Percentiles rank a stretch among this genome's conserved stretches.
These are phyloP conservation scores for Arctocebus calabarensis DNA, from an alignment of 2,797 vertebrate species.

Conservation along the genomic window DNA sequence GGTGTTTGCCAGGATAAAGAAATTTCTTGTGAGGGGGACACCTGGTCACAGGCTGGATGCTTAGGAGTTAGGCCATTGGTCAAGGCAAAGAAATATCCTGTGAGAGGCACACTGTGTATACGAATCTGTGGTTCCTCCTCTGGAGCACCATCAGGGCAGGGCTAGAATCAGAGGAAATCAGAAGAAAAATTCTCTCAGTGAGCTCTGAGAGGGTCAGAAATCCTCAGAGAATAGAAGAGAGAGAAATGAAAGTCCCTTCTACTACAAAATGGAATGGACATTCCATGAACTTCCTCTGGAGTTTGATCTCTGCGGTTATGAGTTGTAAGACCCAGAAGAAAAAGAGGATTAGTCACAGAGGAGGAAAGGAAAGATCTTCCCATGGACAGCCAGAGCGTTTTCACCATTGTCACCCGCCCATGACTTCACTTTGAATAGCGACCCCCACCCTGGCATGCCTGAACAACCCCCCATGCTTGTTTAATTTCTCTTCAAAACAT, in stretches of 20 bases:
- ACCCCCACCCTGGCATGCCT: not conserved
- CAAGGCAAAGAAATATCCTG: not conserved
- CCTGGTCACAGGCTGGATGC: not conserved
- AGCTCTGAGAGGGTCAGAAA: not conserved
- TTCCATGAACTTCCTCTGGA: no score
- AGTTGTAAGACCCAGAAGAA: not conserved
- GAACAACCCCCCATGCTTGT: not conserved
- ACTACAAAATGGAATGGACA: not conserved
- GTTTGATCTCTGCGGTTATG: not conserved
- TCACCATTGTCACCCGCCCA: not conserved
- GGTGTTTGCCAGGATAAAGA: not conserved
- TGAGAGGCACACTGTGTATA: not conserved
- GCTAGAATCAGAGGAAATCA: not conserved
- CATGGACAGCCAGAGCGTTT: not conserved
- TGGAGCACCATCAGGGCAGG: accelerated
- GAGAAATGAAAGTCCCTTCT: not conserved
- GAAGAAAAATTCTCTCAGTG: not conserved
- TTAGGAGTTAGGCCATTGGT: not conserved
- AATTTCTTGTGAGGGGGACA: not conserved
- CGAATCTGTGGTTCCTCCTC: no score
- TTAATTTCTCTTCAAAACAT: not conserved
- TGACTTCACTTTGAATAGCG: not conserved
- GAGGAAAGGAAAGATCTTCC: not conserved
- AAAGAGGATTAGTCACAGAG: not conserved
- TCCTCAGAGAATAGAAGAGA: not conserved